Conservation (phyloP, 2,797 vertebrate species). For the Orestias chungarensis region DNA sequence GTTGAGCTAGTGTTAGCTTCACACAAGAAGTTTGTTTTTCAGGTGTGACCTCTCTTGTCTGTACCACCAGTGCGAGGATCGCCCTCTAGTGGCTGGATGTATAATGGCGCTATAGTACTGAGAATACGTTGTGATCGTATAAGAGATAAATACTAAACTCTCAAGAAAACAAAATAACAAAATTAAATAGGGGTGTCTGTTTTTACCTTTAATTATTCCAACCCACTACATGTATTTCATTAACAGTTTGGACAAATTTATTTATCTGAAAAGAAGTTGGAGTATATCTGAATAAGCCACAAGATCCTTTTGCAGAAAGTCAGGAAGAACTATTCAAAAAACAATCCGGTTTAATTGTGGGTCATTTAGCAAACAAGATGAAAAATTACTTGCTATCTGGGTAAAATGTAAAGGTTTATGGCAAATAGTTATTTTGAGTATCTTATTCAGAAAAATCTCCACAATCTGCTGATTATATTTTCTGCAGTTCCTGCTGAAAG, state of each 20-base stretch:
- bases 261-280: background rate
- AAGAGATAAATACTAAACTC: too few species aligned
- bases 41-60: too few species aligned
- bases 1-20: too few species aligned
- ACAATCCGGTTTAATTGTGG: background rate
- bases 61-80: too few species aligned
- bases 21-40: too few species aligned
- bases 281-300: background rate
- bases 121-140: too few species aligned
- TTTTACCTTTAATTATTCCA: too few species aligned
- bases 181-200: too few species aligned
- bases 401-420: background rate
- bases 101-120: too few species aligned
- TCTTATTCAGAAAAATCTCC: background rate
- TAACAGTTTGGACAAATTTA: background rate
- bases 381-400: background rate
- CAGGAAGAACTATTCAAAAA: background rate
- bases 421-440: background rate
- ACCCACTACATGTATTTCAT: too few species aligned
- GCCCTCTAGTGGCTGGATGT: too few species aligned
- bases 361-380: background rate
- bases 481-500: background rate
- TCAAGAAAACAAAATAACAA: too few species aligned
- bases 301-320: constrained; percentile 5
- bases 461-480: background rate